phyloP scores from a whole-genome alignment of 2,797 vertebrate species.

The Cygnus olor region DNA sequence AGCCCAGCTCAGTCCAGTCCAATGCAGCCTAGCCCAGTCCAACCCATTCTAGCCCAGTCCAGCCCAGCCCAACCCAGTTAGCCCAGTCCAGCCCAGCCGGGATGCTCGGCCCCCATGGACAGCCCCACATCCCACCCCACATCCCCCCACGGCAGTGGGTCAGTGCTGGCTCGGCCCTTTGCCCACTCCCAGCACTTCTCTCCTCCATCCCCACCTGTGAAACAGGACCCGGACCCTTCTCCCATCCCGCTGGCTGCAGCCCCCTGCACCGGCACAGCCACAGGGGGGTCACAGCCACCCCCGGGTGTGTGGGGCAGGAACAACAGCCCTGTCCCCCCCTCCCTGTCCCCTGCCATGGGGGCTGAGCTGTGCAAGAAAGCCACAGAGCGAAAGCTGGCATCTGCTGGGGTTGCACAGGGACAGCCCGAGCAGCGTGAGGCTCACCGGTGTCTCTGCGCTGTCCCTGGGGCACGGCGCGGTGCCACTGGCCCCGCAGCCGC shows the following conservation, averaged over 20 bases:
- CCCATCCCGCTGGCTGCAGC: neutral
- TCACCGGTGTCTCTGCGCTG: neutral
- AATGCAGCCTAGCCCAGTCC: neutral
- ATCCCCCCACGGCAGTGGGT: no score
- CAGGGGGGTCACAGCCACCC: neutral
- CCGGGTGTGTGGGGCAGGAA: neutral
- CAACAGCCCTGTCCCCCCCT: neutral
- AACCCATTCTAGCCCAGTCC: neutral
- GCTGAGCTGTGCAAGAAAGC: neutral
- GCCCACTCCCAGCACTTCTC: neutral
- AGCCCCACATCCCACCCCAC: neutral
- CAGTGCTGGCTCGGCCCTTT: no score
- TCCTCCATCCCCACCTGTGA: neutral
- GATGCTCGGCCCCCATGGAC: neutral
- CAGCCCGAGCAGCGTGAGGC: neutral
- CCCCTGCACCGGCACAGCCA: fast-evolving
- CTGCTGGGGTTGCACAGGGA: neutral
- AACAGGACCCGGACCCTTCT: neutral
- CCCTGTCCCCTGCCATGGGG: fast-evolving
- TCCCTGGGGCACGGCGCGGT: neutral
- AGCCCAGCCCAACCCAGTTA: neutral
- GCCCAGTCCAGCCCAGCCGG: neutral
- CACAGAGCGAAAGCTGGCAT: neutral
- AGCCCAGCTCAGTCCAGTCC: neutral
- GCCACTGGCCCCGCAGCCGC: neutral